These are phyloP conservation scores for Hylomyscus alleni DNA, from an alignment of 2,797 vertebrate genomes.

Conservation along the genomic window DNA sequence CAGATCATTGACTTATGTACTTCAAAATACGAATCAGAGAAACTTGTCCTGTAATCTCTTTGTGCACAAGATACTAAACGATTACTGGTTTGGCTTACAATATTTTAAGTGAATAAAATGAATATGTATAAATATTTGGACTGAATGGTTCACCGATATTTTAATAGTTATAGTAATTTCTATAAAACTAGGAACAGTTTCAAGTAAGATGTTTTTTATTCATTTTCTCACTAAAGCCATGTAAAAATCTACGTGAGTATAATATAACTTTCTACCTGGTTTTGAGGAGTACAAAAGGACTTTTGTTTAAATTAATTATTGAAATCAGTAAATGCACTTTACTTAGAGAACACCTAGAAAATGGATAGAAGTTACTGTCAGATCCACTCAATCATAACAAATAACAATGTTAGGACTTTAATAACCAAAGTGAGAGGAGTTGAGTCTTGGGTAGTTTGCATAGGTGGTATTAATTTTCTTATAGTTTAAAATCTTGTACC, in stretches of 20 bases:
- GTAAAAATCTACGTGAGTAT: not conserved
- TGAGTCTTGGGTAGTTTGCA: not conserved
- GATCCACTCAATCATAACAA: too few relatives aligned
- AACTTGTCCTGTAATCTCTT: not conserved
- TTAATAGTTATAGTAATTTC: not conserved
- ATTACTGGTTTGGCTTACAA: not conserved
- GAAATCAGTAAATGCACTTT: not conserved
- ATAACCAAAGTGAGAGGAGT: not conserved
- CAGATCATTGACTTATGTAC: not conserved
- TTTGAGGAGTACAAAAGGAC: not conserved
- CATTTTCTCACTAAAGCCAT: not conserved
- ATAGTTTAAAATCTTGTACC: not conserved
- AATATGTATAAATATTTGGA: constrained; percentile 63
- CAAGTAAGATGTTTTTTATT: not conserved
- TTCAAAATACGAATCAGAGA: not conserved
- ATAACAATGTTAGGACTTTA: not conserved
- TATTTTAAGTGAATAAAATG: not conserved
- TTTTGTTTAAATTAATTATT: not conserved
- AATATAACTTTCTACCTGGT: not conserved
- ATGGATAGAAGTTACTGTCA: not conserved
- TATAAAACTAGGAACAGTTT: not conserved
- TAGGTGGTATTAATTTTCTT: not conserved
- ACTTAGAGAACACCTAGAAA: not conserved
- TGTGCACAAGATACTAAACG: not conserved
- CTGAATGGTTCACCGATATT: not conserved